Base-by-base conservation (phyloP, 1,140 invertebrate species). In the Proales similis region DNA sequence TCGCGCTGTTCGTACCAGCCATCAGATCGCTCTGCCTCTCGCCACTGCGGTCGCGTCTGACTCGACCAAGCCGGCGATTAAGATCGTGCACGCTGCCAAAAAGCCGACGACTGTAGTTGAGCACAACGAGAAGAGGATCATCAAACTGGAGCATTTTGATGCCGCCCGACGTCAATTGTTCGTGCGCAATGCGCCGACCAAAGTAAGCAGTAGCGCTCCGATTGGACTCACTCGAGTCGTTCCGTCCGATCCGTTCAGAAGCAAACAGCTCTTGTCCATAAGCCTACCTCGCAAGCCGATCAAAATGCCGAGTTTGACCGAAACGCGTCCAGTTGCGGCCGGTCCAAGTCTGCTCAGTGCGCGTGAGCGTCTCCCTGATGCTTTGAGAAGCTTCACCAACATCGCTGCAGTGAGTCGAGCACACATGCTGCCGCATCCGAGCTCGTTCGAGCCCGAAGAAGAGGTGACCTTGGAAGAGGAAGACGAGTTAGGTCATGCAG, bases 401-500 rank as follows among this genome's bases (percentile, higher is more conserved):
- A 36, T 14, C 9, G 14, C 9, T 36, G 14, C 9, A 9, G 9
- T 14, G 14, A 36, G 14, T 36, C 33, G 14, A 36, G 14, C n/a
- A 36, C 33, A 36, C 14, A 36, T 9, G 9, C 14, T 9, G 33
- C 33, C 24, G 27, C 27, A 46, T 7, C 27, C 4, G 27, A 9
- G 43, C 24, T 5, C 45, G 51, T 42, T 14, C 20, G 51, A 57
- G 22, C 32, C 20, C 9, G 51, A 57, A 29, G 38, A 57, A 5
- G 38, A 43, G 29, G 24, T 57, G 29, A 27, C 45, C 17, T 24
- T 27, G 9, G 51, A 57, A 42, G 51, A 57, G 7, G 51, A 57
- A 26, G 51, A 57, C 29, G 51, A 57, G 17, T 24, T 57, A 24
- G 57, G 43, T 32, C 39, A 62, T 62, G 91, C 91, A 0, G 93